A percentile compares a stretch with the other conserved stretches of the same genome.
Conservation (phyloP, 2,113 vertebrate species). For the Euleptes europaea region DNA sequence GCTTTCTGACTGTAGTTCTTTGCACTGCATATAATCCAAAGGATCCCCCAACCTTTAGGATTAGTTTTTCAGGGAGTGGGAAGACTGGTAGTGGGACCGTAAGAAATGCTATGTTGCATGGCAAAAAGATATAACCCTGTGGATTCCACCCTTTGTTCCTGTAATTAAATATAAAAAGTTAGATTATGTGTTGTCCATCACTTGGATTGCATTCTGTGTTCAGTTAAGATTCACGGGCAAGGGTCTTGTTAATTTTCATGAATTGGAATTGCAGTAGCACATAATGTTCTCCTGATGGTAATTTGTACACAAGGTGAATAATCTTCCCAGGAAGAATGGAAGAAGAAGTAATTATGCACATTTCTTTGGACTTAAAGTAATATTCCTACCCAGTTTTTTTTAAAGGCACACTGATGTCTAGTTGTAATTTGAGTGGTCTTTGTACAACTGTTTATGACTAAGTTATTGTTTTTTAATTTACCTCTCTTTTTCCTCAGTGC, state of each 20-base stretch:
- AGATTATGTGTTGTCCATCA: neutral
- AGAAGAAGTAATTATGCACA: slow-evolving; percentile 14
- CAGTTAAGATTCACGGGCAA: neutral
- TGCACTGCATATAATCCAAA: neutral
- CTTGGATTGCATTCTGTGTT: neutral
- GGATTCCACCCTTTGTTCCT: neutral
- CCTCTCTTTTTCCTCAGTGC: slow-evolving; percentile 28
- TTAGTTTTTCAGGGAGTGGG: neutral
- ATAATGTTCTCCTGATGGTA: slow-evolving; percentile 1
- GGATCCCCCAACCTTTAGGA: neutral
- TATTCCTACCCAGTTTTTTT: neutral
- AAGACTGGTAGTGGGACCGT: neutral
- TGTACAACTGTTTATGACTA: slow-evolving; percentile 6
- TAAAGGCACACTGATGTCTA: slow-evolving; percentile 10
- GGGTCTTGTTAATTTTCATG: neutral
- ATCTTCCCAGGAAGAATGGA: neutral
- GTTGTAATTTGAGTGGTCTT: slow-evolving; percentile 1
- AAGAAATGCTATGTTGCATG: neutral
- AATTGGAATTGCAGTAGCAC: neutral
- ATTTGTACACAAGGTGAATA: slow-evolving; percentile 8
- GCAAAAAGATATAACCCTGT: neutral
- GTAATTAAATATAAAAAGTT: neutral
- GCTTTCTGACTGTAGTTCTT: neutral
- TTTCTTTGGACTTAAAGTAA: slow-evolving; percentile 30
- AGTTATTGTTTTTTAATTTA: slow-evolving; percentile 33